Evolutionary conservation across 2,888 invertebrate species (phyloP).

Genomic region (Lepidocyrtinus sp.): DNA sequence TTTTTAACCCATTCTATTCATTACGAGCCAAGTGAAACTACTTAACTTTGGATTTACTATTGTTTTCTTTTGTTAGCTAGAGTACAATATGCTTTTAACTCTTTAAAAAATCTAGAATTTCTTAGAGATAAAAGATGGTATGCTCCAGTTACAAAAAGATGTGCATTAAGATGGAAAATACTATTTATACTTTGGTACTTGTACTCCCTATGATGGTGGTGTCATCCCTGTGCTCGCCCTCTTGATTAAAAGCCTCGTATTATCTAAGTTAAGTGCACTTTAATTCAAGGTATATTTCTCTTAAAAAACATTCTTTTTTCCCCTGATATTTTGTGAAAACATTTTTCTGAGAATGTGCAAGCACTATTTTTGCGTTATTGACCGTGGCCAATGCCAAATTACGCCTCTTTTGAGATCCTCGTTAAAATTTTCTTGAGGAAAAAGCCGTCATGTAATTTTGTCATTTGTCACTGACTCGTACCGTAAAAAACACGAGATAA

Average conservation of each 20-base stretch:
- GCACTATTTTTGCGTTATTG: constrained; percentile 49
- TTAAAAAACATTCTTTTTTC: constrained; percentile 23
- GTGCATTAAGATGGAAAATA: not conserved
- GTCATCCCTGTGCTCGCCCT: constrained; percentile 32
- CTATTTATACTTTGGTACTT: too few relatives aligned
- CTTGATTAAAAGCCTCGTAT: constrained; percentile 49
- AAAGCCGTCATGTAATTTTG: constrained; percentile 52
- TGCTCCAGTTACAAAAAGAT: not conserved
- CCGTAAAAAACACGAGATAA: constrained; percentile 33
- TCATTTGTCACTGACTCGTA: constrained; percentile 56
- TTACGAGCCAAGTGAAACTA: constrained; percentile 14
- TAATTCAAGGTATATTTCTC: constrained; percentile 8
- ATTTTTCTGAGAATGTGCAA: constrained; percentile 41
- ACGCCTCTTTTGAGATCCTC: constrained; percentile 17
- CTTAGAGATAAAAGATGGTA: not conserved
- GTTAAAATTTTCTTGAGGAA: not conserved
- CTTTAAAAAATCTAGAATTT: constrained; percentile 34
- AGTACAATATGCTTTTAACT: constrained; percentile 56
- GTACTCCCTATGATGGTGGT: too few relatives aligned
- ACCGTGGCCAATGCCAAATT: constrained; percentile 60
- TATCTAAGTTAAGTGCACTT: not conserved
- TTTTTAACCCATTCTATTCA: constrained; percentile 58
- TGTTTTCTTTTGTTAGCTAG: constrained; percentile 15
- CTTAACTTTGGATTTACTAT: constrained; percentile 5
- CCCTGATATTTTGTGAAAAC: not conserved